Percentiles rank a stretch among this genome's conserved stretches.
These are phyloP conservation scores for Oreochromis niloticus DNA, from an alignment of 2,113 vertebrate species.

Conservation along the genomic window DNA sequence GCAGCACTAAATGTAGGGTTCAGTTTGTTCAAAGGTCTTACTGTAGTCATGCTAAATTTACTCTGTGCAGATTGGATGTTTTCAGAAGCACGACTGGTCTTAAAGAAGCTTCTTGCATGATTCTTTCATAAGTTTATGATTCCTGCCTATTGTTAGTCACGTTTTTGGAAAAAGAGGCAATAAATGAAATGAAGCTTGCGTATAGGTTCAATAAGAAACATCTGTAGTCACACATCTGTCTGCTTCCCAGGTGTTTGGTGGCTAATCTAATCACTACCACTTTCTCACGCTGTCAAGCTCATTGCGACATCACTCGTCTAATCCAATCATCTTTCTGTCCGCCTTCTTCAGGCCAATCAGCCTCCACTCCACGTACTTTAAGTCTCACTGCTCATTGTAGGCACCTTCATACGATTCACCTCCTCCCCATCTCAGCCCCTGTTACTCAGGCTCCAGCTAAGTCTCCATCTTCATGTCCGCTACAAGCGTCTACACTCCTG, in stretches of 20 bases:
- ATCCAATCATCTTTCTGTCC: fast-evolving
- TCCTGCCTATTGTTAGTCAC: neutral
- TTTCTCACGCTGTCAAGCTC: neutral
- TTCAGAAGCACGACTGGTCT: neutral
- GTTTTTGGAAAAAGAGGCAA: neutral
- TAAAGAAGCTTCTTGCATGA: neutral
- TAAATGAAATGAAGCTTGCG: neutral
- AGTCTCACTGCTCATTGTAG: neutral
- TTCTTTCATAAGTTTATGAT: neutral
- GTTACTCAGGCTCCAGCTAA: neutral
- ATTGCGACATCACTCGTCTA: neutral
- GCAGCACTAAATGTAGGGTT: neutral
- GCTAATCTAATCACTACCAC: neutral
- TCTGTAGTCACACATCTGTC: neutral
- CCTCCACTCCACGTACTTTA: neutral
- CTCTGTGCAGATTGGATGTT: neutral
- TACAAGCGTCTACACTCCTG: neutral
- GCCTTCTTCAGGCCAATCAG: neutral
- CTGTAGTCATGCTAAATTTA: neutral
- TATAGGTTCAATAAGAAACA: neutral
- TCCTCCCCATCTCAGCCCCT: neutral
- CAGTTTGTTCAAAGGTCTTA: neutral
- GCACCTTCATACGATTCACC: neutral
- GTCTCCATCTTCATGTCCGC: neutral
- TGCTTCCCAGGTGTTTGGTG: neutral